Conservation (phyloP, 1,140 invertebrate genomes). For the Drosophila auraria region DNA sequence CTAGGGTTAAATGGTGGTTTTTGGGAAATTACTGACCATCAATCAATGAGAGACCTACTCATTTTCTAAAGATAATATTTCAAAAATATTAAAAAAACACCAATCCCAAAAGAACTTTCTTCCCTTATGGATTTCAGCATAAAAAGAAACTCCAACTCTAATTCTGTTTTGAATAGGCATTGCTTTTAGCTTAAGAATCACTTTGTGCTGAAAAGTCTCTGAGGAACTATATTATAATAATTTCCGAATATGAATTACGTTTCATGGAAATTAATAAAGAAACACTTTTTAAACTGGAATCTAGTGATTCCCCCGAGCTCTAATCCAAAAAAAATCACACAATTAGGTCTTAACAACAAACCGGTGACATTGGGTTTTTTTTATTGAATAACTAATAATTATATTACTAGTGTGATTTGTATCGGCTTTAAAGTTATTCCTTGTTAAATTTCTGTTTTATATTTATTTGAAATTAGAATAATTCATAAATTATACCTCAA, state of each 20-base stretch:
- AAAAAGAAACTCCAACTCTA: neutral
- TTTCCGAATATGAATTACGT: too few species aligned
- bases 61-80: neutral
- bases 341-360: neutral
- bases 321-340: too few species aligned
- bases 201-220: neutral
- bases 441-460: too few species aligned
- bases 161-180: neutral
- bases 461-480: too few species aligned
- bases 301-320: neutral
- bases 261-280: neutral
- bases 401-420: too few species aligned
- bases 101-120: too few species aligned
- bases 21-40: constrained; percentile 1
- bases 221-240: neutral
- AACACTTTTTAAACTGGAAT: neutral
- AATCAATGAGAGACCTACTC: neutral
- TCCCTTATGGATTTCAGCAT: too few species aligned
- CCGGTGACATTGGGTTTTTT: neutral
- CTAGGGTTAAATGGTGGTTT: neutral
- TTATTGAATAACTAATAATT: neutral
- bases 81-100: too few species aligned
- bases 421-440: neutral
- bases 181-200: neutral
- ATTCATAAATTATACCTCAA: too few species aligned